Evolutionary conservation across 2,888 invertebrate genomes (phyloP).

Genomic region (Bimastos eiseni): DNA sequence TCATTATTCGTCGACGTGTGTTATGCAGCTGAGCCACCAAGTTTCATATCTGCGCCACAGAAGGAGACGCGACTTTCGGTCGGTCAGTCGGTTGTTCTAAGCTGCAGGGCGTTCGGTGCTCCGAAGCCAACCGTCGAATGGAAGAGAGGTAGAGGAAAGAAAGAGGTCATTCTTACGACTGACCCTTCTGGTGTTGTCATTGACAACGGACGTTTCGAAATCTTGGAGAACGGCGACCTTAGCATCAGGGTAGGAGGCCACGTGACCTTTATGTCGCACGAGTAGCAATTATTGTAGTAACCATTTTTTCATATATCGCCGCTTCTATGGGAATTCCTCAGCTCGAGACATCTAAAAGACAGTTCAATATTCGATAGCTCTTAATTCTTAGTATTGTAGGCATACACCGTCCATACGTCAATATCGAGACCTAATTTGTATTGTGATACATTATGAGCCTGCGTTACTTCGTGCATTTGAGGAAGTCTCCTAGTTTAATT

Average conservation of each 20-base stretch:
- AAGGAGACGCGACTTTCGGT: conserved; percentile 52
- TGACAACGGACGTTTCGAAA: not conserved
- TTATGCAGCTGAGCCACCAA: conserved; percentile 67
- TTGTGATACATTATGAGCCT: not conserved
- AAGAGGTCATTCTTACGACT: not conserved
- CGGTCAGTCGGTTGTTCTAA: conserved; percentile 48
- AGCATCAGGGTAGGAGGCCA: conserved; percentile 7
- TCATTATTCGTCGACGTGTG: not conserved
- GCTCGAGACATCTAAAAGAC: too few species aligned
- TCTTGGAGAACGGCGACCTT: conserved; percentile 2
- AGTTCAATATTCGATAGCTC: not conserved
- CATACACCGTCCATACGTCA: too few species aligned
- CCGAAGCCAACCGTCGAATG: conserved; percentile 92
- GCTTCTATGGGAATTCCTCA: too few species aligned
- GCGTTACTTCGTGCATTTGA: not conserved
- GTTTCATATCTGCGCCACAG: conserved; percentile 80
- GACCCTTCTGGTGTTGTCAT: not conserved
- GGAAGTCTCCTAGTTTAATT: not conserved
- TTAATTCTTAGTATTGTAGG: not conserved
- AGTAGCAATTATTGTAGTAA: too few species aligned
- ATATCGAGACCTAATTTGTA: not conserved
- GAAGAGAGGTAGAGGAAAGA: conserved; percentile 64
- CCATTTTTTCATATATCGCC: too few species aligned
- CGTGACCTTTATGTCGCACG: too few species aligned
- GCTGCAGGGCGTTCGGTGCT: conserved; percentile 89